Evolutionary conservation across 2,797 vertebrate species (phyloP).

Genomic region (Heliangelus exortis): DNA sequence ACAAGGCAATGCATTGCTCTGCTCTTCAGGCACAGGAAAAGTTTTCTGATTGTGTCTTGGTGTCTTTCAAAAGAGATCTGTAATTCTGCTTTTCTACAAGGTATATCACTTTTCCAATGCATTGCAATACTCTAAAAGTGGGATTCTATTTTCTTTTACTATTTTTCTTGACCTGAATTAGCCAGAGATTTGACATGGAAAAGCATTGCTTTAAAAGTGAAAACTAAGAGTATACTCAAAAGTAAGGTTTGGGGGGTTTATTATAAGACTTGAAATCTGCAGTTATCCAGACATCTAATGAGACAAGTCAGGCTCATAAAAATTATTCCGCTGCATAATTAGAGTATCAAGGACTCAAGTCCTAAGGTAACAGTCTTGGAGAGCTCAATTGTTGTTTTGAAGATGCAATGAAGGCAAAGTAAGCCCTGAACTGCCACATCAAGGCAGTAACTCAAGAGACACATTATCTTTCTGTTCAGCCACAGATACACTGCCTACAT

Average conservation of each 20-base stretch:
- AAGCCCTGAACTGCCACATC: constrained; percentile 51
- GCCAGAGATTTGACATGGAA: neutral
- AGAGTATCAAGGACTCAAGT: constrained; percentile 31
- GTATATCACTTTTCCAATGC: neutral
- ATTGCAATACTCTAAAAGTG: neutral
- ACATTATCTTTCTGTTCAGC: neutral
- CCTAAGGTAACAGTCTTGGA: constrained; percentile 47
- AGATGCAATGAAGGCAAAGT: constrained; percentile 10
- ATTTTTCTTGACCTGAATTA: constrained; percentile 5
- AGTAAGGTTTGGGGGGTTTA: neutral
- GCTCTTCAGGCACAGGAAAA: neutral
- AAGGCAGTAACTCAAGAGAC: constrained; percentile 51
- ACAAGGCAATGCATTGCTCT: neutral
- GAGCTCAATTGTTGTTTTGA: constrained; percentile 29
- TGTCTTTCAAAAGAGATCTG: neutral
- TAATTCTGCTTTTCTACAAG: neutral
- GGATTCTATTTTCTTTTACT: neutral
- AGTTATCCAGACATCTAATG: constrained; percentile 3
- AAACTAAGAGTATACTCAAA: neutral
- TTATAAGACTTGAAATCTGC: neutral
- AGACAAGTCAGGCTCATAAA: constrained; percentile 37
- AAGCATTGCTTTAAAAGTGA: neutral
- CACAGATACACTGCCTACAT: constrained; percentile 35
- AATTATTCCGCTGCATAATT: constrained; percentile 40
- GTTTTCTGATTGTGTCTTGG: neutral